Base-by-base conservation (phyloP, 2,113 vertebrate genomes). In the Cromileptes altivelis region DNA sequence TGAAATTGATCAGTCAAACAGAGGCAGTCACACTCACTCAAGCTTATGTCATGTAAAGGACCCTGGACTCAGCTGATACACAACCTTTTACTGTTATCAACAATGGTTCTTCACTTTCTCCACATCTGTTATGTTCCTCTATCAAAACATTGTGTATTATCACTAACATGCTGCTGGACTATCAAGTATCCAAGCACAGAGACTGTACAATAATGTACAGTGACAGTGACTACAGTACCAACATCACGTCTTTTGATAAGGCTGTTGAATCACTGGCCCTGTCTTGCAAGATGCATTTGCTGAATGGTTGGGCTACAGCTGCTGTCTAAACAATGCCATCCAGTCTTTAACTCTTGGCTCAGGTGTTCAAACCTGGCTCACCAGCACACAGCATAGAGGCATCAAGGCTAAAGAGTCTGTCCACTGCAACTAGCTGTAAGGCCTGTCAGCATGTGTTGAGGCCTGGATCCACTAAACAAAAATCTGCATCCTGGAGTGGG, bases 291-390 rank as follows among this genome's bases (percentile, higher is more conserved):
- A 60, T n/a, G 33, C 19, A 63, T 57, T 57, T 68, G 37, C 71
- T 75, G 67, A 85, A 76, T 19, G 79, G 58, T 58, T 85, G 15
- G 58, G 70, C 74, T 63, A 67, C 81, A 80, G 64, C 71, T 72
- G 81, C 68, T 80, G 79, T 88, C 70, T 27, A 80, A 88, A 86
- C 78, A 82, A 79, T 77, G 30, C 30, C 55, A 72, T 79, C 55
- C 83, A 70, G 52, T 86, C 82, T 88, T 84, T 76, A 82, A 75
- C 73, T 88, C 60, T 69, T 86, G 86, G 88, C 80, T 73, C 67
- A 82, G 85, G 88, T 76, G 73, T 45, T 74, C 61, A 62, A 81
- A 86, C 61, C 76, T 85, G 88, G 73, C 47, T 78, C 64, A 4
- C 40, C 42, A 45, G 63, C 55, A 74, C 60, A 87, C 74, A 81